These are phyloP conservation scores for Brevipalpus yothersi DNA, from an alignment of 1,140 invertebrate genomes.

Conservation along the genomic window DNA sequence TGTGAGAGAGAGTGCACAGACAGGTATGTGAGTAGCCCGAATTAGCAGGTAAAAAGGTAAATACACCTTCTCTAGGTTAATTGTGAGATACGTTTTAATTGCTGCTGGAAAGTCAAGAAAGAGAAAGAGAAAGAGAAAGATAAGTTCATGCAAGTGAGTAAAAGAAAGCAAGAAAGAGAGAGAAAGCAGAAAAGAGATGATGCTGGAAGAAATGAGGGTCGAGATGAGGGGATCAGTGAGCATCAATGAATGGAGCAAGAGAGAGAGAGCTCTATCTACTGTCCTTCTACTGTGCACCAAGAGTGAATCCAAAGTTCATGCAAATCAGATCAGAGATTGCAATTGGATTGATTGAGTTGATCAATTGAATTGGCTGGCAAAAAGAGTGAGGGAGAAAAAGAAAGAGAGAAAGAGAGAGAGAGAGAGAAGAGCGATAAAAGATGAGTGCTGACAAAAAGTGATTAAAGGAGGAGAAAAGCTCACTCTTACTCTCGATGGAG, in stretches of 20 bases:
- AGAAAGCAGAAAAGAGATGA: not conserved
- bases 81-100: too few species aligned
- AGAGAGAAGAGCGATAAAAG: not conserved
- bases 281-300: not conserved
- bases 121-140: not conserved
- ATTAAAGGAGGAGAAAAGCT: not conserved
- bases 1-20: too few species aligned
- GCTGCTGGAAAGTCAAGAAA: not conserved
- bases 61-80: too few species aligned
- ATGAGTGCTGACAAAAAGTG: not conserved
- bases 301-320: not conserved
- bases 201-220: not conserved
- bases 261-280: not conserved
- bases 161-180: not conserved
- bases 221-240: not conserved
- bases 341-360: not conserved
- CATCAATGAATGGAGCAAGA: not conserved
- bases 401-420: not conserved
- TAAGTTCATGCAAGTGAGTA: too few species aligned
- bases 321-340: not conserved
- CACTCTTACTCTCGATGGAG: too few species aligned
- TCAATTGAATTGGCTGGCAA: not conserved
- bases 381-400: slow-evolving; percentile 3
- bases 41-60: too few species aligned
- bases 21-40: too few species aligned